phyloP scores from a whole-genome alignment of 2,888 invertebrate species.

The Hoplodrina blanda region DNA sequence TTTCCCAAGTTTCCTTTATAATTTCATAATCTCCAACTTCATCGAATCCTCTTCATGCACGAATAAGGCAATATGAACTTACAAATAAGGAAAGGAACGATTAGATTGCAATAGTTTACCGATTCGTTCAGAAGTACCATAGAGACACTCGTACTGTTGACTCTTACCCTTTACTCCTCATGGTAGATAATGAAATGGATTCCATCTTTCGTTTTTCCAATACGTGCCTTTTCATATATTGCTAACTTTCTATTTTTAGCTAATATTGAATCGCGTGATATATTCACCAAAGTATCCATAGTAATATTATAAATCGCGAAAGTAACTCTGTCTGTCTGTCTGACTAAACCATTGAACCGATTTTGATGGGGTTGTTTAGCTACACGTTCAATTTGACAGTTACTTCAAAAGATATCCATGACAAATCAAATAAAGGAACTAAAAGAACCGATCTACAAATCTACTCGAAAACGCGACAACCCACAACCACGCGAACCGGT shows the following conservation, averaged over 20 bases:
- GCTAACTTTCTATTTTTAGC: constrained; percentile 10
- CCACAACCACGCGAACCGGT: constrained; percentile 32
- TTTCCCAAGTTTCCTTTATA: constrained; percentile 19
- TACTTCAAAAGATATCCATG: neutral
- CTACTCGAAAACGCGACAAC: constrained; percentile 40
- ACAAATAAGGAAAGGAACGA: constrained; percentile 12
- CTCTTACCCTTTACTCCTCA: neutral
- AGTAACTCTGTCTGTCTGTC: no score
- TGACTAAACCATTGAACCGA: no score
- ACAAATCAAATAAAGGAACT: constrained; percentile 18
- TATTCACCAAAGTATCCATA: constrained; percentile 3
- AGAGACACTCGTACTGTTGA: constrained; percentile 5
- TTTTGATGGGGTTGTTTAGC: no score
- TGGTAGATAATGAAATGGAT: constrained; percentile 24
- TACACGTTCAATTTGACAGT: neutral
- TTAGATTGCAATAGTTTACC: constrained; percentile 26
- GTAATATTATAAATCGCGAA: no score
- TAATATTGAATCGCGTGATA: constrained; percentile 33
- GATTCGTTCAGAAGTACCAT: constrained; percentile 4
- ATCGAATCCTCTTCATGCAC: neutral
- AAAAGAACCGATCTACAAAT: constrained; percentile 21
- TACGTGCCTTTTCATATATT: constrained; percentile 5
- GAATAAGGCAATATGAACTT: constrained; percentile 23
- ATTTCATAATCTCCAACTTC: constrained; percentile 11
- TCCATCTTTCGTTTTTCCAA: neutral